Evolutionary conservation across 2,888 invertebrate genomes (phyloP), one percentile per base, ranked within the genome.

Genomic region (Lomographa bimaculata): DNA sequence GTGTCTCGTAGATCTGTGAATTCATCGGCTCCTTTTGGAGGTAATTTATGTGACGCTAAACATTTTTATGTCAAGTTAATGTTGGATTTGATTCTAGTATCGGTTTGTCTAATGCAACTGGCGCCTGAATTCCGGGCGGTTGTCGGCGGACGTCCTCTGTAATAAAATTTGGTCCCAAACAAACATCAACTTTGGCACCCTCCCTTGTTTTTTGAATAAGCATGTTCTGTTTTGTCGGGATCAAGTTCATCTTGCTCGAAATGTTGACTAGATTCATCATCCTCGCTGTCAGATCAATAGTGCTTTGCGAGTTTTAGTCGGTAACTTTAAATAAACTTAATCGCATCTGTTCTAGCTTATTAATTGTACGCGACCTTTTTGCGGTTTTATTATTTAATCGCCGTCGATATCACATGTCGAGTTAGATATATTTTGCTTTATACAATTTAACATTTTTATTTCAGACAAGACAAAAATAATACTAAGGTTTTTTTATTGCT

Each of bases 11-110:
- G 78, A 75, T 69, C 71, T 66, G 70, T 73, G 75, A 74, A 80
- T 77, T 78, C 79, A 79, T 81, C 86, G 87, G 87, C 72, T 77
- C 72, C 81, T 84, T 87, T 81, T 56, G 68, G 59, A 54, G 56
- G 70, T 85, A 78, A 87, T 87, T 87, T 86, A 86, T 86, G 79
- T 77, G 82, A 68, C 77, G 78, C 71, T 82, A 78, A 84, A 84
- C 71, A 78, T 79, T 85, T 85, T 85, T 79, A 86, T 85, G 83
- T 79, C 68, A 75, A 76, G 81, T 85, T 86, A 84, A 84, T 72
- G 79, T 75, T 62, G 69, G 70, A 70, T 79, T 73, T 64, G 79
- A 77, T 78, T 74, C 71, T 69, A 65, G 72, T 85, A 85, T 85
- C 82, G 77, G 73, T 65, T 72, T 74, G 75, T 79, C 80, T 86